Percentiles rank a stretch among this genome's conserved stretches.
phyloP scores from a whole-genome alignment of 2,113 vertebrate genomes.

The Microtus montanus region DNA sequence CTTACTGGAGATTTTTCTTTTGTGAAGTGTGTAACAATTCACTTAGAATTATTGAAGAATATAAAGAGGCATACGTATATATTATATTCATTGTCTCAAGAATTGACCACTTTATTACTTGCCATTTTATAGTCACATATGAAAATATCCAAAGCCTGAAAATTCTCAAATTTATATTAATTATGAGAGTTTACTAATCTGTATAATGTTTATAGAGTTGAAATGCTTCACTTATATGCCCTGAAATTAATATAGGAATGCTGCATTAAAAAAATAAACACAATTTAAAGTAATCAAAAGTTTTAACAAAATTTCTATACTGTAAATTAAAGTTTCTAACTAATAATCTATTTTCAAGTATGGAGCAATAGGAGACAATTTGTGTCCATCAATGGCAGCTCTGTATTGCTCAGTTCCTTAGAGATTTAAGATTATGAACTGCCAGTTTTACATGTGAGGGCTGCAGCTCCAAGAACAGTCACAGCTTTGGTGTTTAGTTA shows the following conservation, averaged over 20 bases:
- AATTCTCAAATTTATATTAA: background rate
- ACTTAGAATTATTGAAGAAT: background rate
- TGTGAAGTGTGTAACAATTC: background rate
- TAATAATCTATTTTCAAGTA: background rate
- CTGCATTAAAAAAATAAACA: conserved; percentile 12
- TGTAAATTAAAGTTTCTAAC: background rate
- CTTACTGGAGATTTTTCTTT: background rate
- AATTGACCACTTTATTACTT: background rate
- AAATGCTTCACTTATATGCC: background rate
- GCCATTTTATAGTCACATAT: background rate
- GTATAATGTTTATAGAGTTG: background rate
- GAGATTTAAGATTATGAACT: background rate
- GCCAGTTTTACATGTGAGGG: background rate
- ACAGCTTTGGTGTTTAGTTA: background rate
- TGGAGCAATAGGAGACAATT: conserved; percentile 11
- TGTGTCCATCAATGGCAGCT: background rate
- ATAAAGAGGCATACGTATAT: background rate
- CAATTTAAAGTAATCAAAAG: background rate
- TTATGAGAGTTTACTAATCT: conserved; percentile 31
- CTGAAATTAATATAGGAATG: background rate
- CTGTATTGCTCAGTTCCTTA: background rate
- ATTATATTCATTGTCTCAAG: background rate
- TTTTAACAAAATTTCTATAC: background rate
- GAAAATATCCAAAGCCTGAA: conserved; percentile 25
- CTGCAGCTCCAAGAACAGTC: background rate